These are phyloP conservation scores for Pungitius pungitius DNA, from an alignment of 2,113 vertebrate genomes.

Conservation along the genomic window DNA sequence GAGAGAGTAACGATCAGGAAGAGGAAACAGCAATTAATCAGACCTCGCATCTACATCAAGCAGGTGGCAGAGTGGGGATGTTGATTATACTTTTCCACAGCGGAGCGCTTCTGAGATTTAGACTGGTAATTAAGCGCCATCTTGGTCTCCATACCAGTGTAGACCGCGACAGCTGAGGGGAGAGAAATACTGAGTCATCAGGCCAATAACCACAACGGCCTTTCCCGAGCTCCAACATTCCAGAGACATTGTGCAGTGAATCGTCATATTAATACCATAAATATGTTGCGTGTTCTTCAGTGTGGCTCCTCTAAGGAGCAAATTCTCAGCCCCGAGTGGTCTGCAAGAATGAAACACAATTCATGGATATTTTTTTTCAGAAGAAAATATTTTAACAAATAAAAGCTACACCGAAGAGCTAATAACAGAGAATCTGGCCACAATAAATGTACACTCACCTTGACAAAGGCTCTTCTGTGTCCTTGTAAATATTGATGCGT, in stretches of 20 bases:
- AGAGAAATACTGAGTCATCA: constrained; percentile 31
- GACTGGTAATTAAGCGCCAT: constrained; percentile 99
- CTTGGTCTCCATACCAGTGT: constrained; percentile 99
- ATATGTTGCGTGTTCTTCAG: constrained; percentile 96
- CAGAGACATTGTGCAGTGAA: constrained; percentile 5
- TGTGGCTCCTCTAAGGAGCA: constrained; percentile 96
- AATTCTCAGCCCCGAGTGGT: constrained; percentile 93
- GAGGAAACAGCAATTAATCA: not conserved
- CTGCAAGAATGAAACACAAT: constrained; percentile 72
- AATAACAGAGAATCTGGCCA: not conserved
- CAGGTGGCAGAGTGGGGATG: not conserved
- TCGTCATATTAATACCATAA: constrained; percentile 84
- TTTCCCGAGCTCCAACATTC: not conserved
- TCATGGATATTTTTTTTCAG: not conserved
- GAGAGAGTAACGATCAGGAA: not conserved
- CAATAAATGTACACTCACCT: constrained; percentile 79
- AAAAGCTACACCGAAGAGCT: not conserved
- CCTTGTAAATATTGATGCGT: constrained; percentile 94
- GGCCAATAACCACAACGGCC: not conserved
- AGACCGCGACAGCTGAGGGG: constrained; percentile 91
- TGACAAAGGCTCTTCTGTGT: constrained; percentile 88
- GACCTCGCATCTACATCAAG: not conserved
- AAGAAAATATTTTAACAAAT: constrained; percentile 4
- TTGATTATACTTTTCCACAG: constrained; percentile 93
- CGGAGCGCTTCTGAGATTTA: constrained; percentile 97